Evolutionary conservation across 2,888 invertebrate species (phyloP), one percentile per base, ranked within the genome.

Genomic region (Tribolium freemani): DNA sequence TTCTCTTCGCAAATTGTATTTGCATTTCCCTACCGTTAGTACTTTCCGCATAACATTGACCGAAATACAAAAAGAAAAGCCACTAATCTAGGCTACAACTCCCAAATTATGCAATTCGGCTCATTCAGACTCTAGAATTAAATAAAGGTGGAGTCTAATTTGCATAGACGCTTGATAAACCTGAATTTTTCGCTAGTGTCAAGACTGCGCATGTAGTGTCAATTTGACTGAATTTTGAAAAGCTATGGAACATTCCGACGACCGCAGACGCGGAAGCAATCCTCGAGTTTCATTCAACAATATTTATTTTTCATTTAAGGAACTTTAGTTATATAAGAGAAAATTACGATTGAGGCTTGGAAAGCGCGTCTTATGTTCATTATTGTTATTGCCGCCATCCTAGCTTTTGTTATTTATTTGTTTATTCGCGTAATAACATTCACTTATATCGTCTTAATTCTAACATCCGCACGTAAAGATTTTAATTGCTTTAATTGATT

Each of bases 211-310:
- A 26, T 38, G 5, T 3, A 3, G 38, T 38, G 38, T 38, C 38
- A 38, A 38, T 38, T 26, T 26, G 26, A 38, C 38, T 38, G 31
- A 20, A 51, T 51, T 16, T 51, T 16, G 5, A 48, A 48, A 48
- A 48, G 3, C 10, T 20, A 30, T 11, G 54, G 46, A 66, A 30
- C 54, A 66, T 66, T 66, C 56, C 30, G 50, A 21, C 13, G 54
- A 54, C 64, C 21, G 44, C 1, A 53, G 44, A 53, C 66, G 44
- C 54, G 66, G 66, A 66, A 66, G 26, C 38, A 54, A 2, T 38
- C 66, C 66, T 66, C 45, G 26, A 54, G 45, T 54, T 66, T 56
- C 31, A 56, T 46, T 54, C 20, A 16, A 26, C 31, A 16, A 13
- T 21, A 31, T 20, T 20, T 10, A 48, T 11, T 50, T 63, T 30